Conservation (phyloP, 1,140 invertebrate species). For the Drosophila dunni region DNA sequence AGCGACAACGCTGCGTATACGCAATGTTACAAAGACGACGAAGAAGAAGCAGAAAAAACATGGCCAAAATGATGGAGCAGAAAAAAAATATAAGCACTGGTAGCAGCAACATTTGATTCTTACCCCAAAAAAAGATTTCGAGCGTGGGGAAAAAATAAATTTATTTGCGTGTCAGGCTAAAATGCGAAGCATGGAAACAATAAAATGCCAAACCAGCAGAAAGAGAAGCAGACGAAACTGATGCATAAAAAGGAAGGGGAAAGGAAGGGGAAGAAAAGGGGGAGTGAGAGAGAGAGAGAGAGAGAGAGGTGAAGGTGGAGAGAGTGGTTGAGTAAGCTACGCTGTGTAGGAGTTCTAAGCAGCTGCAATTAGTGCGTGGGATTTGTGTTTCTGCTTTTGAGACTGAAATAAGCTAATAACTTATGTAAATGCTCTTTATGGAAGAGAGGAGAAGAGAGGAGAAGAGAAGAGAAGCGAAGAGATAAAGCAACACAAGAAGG, state of each 20-base stretch:
- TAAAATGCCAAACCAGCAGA: conserved; percentile 43
- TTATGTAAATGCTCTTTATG: conserved; percentile 60
- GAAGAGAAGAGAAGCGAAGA: background rate
- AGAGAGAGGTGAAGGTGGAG: background rate
- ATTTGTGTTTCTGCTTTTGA: conserved; percentile 11
- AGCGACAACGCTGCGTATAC: conserved; percentile 43
- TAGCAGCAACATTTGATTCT: conserved; percentile 34
- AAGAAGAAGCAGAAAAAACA: background rate
- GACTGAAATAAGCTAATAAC: conserved; percentile 61
- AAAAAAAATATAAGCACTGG: background rate
- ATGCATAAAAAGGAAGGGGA: background rate
- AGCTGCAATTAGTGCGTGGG: conserved; percentile 51
- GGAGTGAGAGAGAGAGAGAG: background rate
- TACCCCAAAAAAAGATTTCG: background rate
- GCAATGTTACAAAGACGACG: conserved; percentile 25
- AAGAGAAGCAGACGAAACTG: background rate
- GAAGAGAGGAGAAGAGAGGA: background rate
- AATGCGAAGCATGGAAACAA: conserved; percentile 66
- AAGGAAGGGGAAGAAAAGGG: background rate
- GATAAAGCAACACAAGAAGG: too few relatives aligned
- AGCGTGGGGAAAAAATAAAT: conserved; percentile 55
- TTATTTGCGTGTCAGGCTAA: conserved; percentile 75
- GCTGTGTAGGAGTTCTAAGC: conserved; percentile 45
- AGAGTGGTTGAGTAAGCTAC: too few relatives aligned
- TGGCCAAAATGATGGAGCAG: conserved; percentile 1